phyloP scores from a whole-genome alignment of 2,888 invertebrate genomes.

The Diarsia mendica region DNA sequence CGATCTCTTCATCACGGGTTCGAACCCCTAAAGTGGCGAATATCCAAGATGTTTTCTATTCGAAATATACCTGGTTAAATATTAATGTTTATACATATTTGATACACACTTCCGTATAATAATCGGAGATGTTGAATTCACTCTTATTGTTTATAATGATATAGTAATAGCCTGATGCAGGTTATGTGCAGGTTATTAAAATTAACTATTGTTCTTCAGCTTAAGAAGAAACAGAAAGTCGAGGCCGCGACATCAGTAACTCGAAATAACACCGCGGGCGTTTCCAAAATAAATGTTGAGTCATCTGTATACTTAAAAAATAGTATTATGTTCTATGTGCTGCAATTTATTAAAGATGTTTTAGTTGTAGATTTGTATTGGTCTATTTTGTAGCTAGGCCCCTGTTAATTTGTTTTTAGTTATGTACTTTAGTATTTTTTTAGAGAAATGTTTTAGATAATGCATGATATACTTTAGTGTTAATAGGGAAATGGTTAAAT shows the following conservation, averaged over 20 bases:
- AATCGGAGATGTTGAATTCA: slow-evolving; percentile 6
- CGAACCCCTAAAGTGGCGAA: slow-evolving; percentile 28
- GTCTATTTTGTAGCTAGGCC: slow-evolving; percentile 33
- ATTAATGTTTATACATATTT: slow-evolving; percentile 12
- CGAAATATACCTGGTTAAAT: background rate
- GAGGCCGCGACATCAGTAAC: slow-evolving; percentile 74
- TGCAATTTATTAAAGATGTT: slow-evolving; percentile 14
- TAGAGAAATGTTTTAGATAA: slow-evolving; percentile 8
- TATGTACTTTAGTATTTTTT: background rate
- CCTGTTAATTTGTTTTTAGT: slow-evolving; percentile 22
- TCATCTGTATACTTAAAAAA: slow-evolving; percentile 74
- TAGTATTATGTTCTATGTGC: slow-evolving; percentile 48
- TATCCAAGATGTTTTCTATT: background rate
- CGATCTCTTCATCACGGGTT: slow-evolving; percentile 23
- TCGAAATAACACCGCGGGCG: slow-evolving; percentile 76
- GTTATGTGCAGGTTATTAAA: slow-evolving; percentile 59
- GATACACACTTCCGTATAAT: background rate
- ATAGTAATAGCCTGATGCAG: slow-evolving; percentile 43
- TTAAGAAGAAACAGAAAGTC: slow-evolving; percentile 85
- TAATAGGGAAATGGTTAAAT: slow-evolving; percentile 26
- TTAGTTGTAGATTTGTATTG: slow-evolving; percentile 22
- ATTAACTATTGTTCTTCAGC: slow-evolving; percentile 78
- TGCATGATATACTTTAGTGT: slow-evolving; percentile 34
- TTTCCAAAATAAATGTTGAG: slow-evolving; percentile 86
- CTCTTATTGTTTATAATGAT: slow-evolving; percentile 17